phyloP scores from a whole-genome alignment of 2,888 invertebrate genomes.

The Cheilosia grossa region DNA sequence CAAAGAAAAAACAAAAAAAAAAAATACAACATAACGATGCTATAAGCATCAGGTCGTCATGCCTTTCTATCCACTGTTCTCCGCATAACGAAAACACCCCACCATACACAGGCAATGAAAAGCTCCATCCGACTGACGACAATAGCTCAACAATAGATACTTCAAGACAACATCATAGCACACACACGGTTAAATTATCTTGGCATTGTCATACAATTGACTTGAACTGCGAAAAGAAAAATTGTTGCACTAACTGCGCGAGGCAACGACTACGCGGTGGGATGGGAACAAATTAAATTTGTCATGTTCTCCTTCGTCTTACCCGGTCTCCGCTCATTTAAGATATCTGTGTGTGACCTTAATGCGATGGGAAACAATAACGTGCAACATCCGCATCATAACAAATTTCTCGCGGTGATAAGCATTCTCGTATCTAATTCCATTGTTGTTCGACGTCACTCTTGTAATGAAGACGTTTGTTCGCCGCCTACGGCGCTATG shows the following conservation, averaged over 20 bases:
- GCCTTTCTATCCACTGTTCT: conserved; percentile 8
- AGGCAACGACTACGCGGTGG: conserved; percentile 5
- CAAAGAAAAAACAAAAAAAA: neutral
- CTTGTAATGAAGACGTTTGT: conserved; percentile 15
- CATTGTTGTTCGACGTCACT: conserved; percentile 32
- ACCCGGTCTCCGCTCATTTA: neutral
- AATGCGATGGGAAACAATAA: conserved; percentile 53
- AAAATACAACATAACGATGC: neutral
- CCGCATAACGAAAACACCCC: neutral
- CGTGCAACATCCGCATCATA: conserved; percentile 49
- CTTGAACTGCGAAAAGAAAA: conserved; percentile 24
- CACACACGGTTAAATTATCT: conserved; percentile 37
- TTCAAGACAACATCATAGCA: conserved; percentile 2
- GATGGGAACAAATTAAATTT: conserved; percentile 26
- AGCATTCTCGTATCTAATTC: conserved; percentile 13
- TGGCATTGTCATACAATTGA: conserved; percentile 65
- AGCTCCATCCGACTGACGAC: conserved; percentile 20
- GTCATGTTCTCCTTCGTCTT: conserved; percentile 29
- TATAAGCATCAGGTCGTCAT: neutral
- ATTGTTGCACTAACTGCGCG: conserved; percentile 40
- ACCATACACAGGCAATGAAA: neutral
- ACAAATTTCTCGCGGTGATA: conserved; percentile 43
- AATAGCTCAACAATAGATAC: conserved; percentile 34
- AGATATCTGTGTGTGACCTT: conserved; percentile 4
- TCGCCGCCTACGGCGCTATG: conserved; percentile 3